phyloP scores from a whole-genome alignment of 2,113 vertebrate species.

The Engystomops pustulosus region DNA sequence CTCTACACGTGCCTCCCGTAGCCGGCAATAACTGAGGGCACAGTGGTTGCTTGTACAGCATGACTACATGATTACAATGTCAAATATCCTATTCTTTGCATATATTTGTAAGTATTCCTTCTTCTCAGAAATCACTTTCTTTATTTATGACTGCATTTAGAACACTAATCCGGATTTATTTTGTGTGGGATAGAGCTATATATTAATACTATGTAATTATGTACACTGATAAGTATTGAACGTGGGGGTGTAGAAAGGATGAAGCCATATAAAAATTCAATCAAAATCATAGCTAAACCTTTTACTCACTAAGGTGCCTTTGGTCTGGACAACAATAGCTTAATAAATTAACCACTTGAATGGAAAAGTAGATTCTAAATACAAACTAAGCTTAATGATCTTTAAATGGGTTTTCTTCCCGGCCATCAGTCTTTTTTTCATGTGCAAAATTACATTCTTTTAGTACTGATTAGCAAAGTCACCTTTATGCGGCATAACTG shows the following conservation, averaged over 20 bases:
- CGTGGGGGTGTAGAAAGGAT: constrained; percentile 16
- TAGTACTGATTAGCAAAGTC: constrained; percentile 35
- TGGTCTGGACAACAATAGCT: constrained; percentile 24
- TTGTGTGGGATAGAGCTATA: constrained; percentile 30
- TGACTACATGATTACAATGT: neutral
- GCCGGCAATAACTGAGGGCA: neutral
- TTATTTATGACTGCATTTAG: constrained; percentile 25
- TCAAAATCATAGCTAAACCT: constrained; percentile 29
- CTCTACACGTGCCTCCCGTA: neutral
- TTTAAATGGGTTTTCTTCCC: constrained; percentile 23
- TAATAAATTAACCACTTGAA: constrained; percentile 36
- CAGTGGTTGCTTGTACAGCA: neutral
- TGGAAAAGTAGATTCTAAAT: constrained; percentile 24
- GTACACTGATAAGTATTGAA: constrained; percentile 35
- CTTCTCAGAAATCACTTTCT: neutral
- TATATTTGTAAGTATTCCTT: neutral
- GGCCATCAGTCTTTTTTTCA: constrained; percentile 23
- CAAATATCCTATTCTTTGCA: constrained; percentile 2
- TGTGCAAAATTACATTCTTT: constrained; percentile 33
- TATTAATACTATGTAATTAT: constrained; percentile 46
- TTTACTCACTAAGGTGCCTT: constrained; percentile 37
- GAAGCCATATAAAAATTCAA: constrained; percentile 38
- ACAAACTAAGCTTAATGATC: constrained; percentile 36
- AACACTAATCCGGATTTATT: constrained; percentile 45
- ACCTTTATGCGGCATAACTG: constrained; percentile 4